Evolutionary conservation across 2,888 invertebrate genomes (phyloP).

Genomic region (Epinotia bilunana): DNA sequence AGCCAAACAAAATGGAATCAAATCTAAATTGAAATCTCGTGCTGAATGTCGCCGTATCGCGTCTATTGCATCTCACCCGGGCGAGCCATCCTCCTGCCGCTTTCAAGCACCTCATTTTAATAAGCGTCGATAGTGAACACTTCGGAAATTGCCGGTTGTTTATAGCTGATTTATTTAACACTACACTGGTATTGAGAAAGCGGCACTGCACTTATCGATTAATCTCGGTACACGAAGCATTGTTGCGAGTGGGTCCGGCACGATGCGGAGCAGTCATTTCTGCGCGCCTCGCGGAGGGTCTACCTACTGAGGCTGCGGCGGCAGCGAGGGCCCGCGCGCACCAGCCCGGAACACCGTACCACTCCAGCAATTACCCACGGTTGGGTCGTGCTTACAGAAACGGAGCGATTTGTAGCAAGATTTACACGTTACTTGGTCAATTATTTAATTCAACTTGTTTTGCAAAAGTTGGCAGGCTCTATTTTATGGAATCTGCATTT

Average conservation of each 20-base stretch:
- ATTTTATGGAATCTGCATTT: not conserved
- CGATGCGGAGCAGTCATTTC: conserved; percentile 73
- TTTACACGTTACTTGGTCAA: conserved; percentile 59
- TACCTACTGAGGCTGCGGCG: conserved; percentile 63
- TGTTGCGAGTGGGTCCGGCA: conserved; percentile 60
- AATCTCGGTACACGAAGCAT: conserved; percentile 75
- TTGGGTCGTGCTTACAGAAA: conserved; percentile 70
- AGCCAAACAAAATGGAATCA: conserved; percentile 71
- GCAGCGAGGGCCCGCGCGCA: conserved; percentile 80
- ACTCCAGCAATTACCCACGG: conserved; percentile 81
- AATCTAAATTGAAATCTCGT: conserved; percentile 80
- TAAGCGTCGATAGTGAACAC: conserved; percentile 66
- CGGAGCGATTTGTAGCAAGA: conserved; percentile 65
- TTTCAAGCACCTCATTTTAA: conserved; percentile 82
- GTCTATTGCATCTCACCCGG: conserved; percentile 78
- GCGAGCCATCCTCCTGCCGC: conserved; percentile 81
- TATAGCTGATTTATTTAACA: conserved; percentile 70
- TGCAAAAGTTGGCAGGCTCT: conserved; percentile 19
- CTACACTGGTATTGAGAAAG: conserved; percentile 72
- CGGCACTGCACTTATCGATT: conserved; percentile 77
- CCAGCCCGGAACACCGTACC: conserved; percentile 80
- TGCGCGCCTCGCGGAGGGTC: conserved; percentile 75
- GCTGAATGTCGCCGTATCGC: conserved; percentile 71
- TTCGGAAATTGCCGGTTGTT: conserved; percentile 60
- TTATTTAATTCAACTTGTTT: conserved; percentile 47